phyloP scores from a whole-genome alignment of 2,888 invertebrate species.

The Zygothrica quintamaculata region DNA sequence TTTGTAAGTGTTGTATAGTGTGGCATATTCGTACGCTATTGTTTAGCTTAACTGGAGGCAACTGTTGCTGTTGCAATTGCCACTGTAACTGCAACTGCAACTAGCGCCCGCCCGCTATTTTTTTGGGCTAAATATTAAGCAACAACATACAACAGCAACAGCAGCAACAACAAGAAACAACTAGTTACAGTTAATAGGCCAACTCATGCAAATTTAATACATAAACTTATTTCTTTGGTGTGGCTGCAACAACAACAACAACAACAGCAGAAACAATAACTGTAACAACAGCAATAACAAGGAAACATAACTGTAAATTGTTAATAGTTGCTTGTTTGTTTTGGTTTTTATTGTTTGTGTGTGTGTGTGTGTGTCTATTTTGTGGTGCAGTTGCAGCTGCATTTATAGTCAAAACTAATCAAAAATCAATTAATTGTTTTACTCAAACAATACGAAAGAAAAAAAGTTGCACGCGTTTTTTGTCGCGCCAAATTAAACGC shows the following conservation, averaged over 20 bases:
- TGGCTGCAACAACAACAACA: constrained; percentile 23
- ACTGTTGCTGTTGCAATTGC: constrained; percentile 49
- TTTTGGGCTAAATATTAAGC: constrained; percentile 61
- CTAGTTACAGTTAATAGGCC: constrained; percentile 43
- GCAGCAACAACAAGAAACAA: constrained; percentile 24
- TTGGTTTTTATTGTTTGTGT: not conserved
- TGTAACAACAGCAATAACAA: not conserved
- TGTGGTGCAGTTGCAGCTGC: constrained; percentile 21
- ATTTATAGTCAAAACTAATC: constrained; percentile 9
- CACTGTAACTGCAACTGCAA: constrained; percentile 44
- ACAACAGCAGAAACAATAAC: not conserved
- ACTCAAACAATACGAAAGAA: constrained; percentile 14
- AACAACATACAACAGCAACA: constrained; percentile 46
- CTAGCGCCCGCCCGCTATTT: constrained; percentile 64
- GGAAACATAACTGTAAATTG: constrained; percentile 14
- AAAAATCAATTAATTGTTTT: constrained; percentile 21
- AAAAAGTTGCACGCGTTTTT: constrained; percentile 30
- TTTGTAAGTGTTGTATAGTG: constrained; percentile 32
- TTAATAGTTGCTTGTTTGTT: constrained; percentile 2
- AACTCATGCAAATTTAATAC: constrained; percentile 47
- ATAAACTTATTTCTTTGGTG: constrained; percentile 36
- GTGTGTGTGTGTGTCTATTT: not conserved
- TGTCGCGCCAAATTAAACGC: constrained; percentile 10
- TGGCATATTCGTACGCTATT: constrained; percentile 61
- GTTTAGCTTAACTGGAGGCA: constrained; percentile 50